phyloP scores from a whole-genome alignment of 2,888 invertebrate genomes.

The Dicyrtomina minuta region DNA sequence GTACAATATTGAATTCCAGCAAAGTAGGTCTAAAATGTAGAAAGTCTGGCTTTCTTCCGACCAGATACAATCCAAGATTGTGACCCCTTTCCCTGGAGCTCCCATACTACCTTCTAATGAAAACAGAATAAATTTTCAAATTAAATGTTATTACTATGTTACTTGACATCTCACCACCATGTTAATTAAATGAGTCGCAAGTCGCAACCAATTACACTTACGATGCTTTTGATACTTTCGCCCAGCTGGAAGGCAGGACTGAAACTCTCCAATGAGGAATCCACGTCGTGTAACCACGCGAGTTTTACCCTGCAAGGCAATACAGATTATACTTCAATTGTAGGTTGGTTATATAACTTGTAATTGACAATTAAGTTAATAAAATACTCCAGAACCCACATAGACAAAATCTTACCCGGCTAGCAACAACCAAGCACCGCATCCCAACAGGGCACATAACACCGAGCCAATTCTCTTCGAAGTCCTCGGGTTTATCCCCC shows the following conservation, averaged over 20 bases:
- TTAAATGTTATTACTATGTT: too few species aligned
- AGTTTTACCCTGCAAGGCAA: constrained; percentile 66
- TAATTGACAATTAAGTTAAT: not conserved
- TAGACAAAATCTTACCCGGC: constrained; percentile 59
- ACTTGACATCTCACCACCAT: too few species aligned
- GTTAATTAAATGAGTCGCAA: not conserved
- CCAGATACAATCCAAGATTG: constrained; percentile 83
- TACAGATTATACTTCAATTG: constrained; percentile 31
- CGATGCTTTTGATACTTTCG: constrained; percentile 13
- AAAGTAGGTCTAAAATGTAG: constrained; percentile 79
- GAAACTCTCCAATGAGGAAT: constrained; percentile 61
- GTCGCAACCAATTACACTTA: not conserved
- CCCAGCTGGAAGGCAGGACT: constrained; percentile 66
- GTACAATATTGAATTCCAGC: constrained; percentile 74
- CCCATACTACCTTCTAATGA: constrained; percentile 11
- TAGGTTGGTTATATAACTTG: constrained; percentile 23
- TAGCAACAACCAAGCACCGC: constrained; percentile 77
- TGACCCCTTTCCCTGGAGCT: constrained; percentile 57
- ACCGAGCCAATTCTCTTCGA: constrained; percentile 70
- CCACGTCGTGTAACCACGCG: constrained; percentile 70
- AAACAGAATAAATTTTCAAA: too few species aligned
- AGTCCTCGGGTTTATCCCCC: constrained; percentile 76
- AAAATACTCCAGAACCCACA: not conserved
- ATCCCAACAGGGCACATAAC: constrained; percentile 81
- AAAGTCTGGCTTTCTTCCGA: constrained; percentile 64